phyloP scores from a whole-genome alignment of 2,113 vertebrate species.

The Channa maculata region DNA sequence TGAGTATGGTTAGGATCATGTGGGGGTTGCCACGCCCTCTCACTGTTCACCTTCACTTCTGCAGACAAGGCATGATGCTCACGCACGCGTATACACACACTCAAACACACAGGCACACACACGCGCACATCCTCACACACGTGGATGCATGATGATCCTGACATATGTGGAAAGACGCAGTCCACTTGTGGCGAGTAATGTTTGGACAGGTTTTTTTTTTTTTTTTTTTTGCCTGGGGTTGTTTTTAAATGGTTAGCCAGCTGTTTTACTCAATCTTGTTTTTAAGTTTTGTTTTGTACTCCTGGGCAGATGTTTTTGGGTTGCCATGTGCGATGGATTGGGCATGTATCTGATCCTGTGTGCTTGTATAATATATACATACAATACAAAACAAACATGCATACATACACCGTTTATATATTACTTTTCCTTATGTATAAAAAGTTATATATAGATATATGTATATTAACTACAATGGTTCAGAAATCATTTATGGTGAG shows the following conservation, averaged over 20 bases:
- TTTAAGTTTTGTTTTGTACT: slow-evolving; percentile 68
- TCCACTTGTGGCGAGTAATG: slow-evolving; percentile 19
- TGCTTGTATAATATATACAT: slow-evolving; percentile 86
- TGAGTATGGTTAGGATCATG: slow-evolving; percentile 94
- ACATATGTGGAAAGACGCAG: slow-evolving; percentile 66
- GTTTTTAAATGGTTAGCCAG: slow-evolving; percentile 71
- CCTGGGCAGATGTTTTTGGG: slow-evolving; percentile 62
- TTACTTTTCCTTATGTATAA: slow-evolving; percentile 86
- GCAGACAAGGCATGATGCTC: slow-evolving; percentile 79
- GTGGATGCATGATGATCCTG: slow-evolving; percentile 74
- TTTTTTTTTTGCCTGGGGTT: slow-evolving; percentile 43
- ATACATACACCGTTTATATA: slow-evolving; percentile 85
- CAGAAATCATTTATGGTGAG: slow-evolving; percentile 77
- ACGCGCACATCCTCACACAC: slow-evolving; percentile 48
- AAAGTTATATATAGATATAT: slow-evolving; percentile 85
- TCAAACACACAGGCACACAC: slow-evolving; percentile 36
- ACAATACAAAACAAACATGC: slow-evolving; percentile 85
- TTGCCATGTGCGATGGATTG: slow-evolving; percentile 71
- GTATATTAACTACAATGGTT: slow-evolving; percentile 82
- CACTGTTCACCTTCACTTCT: slow-evolving; percentile 54
- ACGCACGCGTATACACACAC: slow-evolving; percentile 63
- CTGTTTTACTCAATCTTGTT: slow-evolving; percentile 71
- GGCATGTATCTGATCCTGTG: slow-evolving; percentile 79
- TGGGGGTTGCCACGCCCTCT: slow-evolving; percentile 35
- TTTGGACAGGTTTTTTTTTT: slow-evolving; percentile 38